Evolutionary conservation across 2,888 invertebrate genomes (phyloP).

Genomic region (Pseudococcus viburni): DNA sequence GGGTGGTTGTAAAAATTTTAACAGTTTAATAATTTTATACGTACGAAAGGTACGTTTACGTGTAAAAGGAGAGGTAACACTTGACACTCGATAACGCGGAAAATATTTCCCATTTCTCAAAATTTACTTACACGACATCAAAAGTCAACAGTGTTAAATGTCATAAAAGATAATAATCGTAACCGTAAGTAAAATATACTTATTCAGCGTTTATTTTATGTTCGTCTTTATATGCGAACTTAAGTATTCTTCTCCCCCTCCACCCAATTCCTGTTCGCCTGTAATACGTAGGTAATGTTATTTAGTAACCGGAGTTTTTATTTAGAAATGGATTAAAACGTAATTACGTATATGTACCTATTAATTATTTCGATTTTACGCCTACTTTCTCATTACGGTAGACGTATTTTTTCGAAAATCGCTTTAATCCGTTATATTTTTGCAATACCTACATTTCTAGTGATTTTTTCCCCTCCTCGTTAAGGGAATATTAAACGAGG

Average conservation of each 20-base stretch:
- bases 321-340: slow-evolving; percentile 8
- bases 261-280: too few relatives aligned
- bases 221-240: background rate
- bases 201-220: background rate
- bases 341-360: background rate
- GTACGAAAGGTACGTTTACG: background rate
- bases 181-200: slow-evolving; percentile 19
- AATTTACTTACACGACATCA: slow-evolving; percentile 7
- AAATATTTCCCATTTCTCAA: background rate
- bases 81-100: background rate
- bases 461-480: too few relatives aligned
- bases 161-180: slow-evolving; percentile 30
- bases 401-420: too few relatives aligned
- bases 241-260: background rate
- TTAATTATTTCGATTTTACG: background rate
- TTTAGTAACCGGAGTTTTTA: background rate
- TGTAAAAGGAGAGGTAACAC: background rate
- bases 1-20: background rate
- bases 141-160: slow-evolving; percentile 36
- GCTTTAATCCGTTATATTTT: too few relatives aligned
- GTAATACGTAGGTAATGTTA: background rate
- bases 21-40: background rate
- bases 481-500: background rate
- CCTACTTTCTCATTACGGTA: background rate
- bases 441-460: too few relatives aligned